A percentile compares a stretch with the other conserved stretches of the same genome.
Conservation (phyloP, 2,113 vertebrate species). For the Lophius piscatorius region DNA sequence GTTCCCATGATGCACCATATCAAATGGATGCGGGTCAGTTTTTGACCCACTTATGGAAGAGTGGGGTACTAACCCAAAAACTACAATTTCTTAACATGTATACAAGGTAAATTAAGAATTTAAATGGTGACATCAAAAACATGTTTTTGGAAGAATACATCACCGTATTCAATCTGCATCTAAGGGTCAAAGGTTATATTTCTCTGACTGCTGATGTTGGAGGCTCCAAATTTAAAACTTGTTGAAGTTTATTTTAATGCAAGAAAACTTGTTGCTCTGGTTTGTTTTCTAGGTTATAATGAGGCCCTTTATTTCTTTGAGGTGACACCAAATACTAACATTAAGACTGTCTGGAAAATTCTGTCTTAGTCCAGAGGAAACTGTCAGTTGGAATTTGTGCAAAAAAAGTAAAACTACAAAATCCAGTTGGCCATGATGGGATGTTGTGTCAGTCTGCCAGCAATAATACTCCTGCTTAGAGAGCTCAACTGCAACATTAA, state of each 20-base stretch:
- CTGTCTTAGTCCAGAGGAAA: neutral
- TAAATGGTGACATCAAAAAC: too few species aligned
- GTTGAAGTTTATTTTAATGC: neutral
- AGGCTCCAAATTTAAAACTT: neutral
- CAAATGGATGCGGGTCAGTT: too few species aligned
- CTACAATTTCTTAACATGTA: too few species aligned
- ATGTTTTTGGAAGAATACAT: too few species aligned
- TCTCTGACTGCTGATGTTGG: neutral
- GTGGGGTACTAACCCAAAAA: too few species aligned
- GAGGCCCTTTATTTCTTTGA: neutral
- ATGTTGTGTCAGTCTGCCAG: conserved; percentile 17
- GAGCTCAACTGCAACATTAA: too few species aligned
- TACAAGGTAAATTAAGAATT: too few species aligned
- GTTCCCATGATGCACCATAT: too few species aligned
- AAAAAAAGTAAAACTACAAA: too few species aligned
- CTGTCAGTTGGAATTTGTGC: conserved; percentile 8
- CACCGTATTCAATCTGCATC: too few species aligned
- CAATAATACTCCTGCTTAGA: too few species aligned
- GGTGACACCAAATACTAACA: neutral
- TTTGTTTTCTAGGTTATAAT: conserved; percentile 6
- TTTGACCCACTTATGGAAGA: too few species aligned
- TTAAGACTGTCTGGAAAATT: neutral
- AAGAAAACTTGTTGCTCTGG: neutral
- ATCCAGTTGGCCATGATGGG: neutral
- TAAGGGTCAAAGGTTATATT: neutral